Evolutionary conservation across 2,113 vertebrate genomes (phyloP).

Genomic region (Chloroceryle aenea): DNA sequence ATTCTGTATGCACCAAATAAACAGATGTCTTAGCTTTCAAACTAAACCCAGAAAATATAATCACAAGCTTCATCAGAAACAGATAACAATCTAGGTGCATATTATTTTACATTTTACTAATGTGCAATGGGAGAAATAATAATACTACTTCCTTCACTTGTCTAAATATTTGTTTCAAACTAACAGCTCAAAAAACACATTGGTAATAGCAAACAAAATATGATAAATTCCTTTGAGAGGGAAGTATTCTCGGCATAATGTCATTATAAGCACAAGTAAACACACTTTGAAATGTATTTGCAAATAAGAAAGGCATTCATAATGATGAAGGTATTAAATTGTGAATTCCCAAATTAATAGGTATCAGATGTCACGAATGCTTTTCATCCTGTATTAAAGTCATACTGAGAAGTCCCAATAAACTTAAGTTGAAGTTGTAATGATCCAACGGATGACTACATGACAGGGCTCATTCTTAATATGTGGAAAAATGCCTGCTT

Average conservation of each 20-base stretch:
- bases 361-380: conserved; percentile 70
- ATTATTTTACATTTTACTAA: conserved; percentile 78
- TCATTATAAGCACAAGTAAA: conserved; percentile 72
- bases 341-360: conserved; percentile 78
- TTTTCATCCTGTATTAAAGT: conserved; percentile 70
- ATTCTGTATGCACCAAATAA: conserved; percentile 83
- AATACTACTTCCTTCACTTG: conserved; percentile 79
- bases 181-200: conserved; percentile 76
- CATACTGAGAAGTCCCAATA: conserved; percentile 58
- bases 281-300: conserved; percentile 71
- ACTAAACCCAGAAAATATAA: conserved; percentile 81
- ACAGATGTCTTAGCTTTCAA: conserved; percentile 87
- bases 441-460: conserved; percentile 46
- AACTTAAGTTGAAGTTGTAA: conserved; percentile 55
- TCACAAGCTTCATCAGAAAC: conserved; percentile 79
- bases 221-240: conserved; percentile 55
- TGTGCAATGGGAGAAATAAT: conserved; percentile 78
- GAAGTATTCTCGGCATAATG: conserved; percentile 63
- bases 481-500: background rate
- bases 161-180: conserved; percentile 81
- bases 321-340: conserved; percentile 64
- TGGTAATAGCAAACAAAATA: conserved; percentile 72
- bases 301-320: conserved; percentile 59
- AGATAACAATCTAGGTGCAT: conserved; percentile 74
- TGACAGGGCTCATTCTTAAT: conserved; percentile 42